These are phyloP conservation scores for Sinella curviseta DNA, from an alignment of 1,140 invertebrate species.

Conservation along the genomic window DNA sequence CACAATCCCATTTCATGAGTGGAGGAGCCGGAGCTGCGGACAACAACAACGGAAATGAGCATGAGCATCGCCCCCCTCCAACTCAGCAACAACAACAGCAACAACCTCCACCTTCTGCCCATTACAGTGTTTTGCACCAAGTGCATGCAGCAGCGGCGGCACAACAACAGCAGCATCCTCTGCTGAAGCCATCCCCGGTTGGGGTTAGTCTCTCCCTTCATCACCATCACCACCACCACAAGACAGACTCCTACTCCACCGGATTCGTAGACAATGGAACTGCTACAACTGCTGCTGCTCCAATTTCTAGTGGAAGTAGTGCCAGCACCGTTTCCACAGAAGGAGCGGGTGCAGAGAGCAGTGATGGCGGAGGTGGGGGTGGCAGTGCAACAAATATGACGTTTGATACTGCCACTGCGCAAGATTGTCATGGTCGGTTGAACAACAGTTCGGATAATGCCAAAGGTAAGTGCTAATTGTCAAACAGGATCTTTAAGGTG, in stretches of 20 bases:
- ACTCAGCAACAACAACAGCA: neutral
- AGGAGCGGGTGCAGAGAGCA: neutral
- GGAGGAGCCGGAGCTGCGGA: neutral
- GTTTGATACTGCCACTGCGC: neutral
- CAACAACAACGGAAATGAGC: neutral
- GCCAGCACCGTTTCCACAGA: neutral
- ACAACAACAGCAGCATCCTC: neutral
- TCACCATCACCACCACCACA: neutral
- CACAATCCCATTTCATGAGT: conserved; percentile 1
- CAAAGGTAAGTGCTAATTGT: neutral
- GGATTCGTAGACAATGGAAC: neutral
- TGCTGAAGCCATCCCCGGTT: conserved; percentile 6
- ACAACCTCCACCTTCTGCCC: neutral
- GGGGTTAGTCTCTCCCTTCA: neutral
- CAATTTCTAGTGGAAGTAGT: conserved; percentile 18
- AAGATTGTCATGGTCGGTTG: neutral
- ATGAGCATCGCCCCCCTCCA: neutral
- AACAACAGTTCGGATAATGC: neutral
- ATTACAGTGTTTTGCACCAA: neutral
- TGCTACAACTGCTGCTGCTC: neutral
- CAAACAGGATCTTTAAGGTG: too few relatives aligned
- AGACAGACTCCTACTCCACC: neutral
- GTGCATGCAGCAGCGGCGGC: neutral
- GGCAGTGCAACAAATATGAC: neutral
- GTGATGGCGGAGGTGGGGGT: neutral